Conservation (phyloP, 2,888 invertebrate species). For the Yponomeuta evonymella region DNA sequence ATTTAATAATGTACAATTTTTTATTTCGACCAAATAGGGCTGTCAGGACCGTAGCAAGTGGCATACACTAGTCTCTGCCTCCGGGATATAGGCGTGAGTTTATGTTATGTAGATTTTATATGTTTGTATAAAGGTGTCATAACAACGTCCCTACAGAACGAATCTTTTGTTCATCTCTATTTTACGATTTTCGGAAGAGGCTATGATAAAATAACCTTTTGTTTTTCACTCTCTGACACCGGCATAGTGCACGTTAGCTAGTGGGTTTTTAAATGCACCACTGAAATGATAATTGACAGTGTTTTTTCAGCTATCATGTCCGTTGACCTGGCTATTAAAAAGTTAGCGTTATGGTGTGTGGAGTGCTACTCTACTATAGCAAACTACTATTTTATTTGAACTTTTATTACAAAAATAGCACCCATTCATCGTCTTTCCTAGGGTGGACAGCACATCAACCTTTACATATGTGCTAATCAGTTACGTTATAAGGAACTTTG, state of each 20-base stretch:
- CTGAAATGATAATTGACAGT: constrained; percentile 26
- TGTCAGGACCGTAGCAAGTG: no score
- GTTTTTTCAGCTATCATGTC: constrained; percentile 27
- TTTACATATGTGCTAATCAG: no score
- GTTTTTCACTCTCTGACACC: constrained; percentile 29
- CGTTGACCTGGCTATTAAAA: constrained; percentile 33
- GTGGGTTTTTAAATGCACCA: constrained; percentile 26
- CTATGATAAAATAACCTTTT: constrained; percentile 15
- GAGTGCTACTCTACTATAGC: background rate
- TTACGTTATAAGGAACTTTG: no score
- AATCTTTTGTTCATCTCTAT: background rate
- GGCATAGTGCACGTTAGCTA: constrained; percentile 39
- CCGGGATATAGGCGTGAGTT: no score
- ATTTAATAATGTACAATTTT: no score
- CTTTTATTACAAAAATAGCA: no score
- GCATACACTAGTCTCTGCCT: no score
- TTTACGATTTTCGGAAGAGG: background rate
- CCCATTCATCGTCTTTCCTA: no score
- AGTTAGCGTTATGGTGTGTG: background rate
- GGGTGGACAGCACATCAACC: no score
- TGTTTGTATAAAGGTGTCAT: no score
- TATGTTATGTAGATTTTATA: no score
- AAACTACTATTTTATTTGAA: background rate
- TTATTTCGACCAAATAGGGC: no score
- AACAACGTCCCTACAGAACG: background rate